phyloP scores from a whole-genome alignment of 2,888 invertebrate genomes.

The Coenonympha arcania region DNA sequence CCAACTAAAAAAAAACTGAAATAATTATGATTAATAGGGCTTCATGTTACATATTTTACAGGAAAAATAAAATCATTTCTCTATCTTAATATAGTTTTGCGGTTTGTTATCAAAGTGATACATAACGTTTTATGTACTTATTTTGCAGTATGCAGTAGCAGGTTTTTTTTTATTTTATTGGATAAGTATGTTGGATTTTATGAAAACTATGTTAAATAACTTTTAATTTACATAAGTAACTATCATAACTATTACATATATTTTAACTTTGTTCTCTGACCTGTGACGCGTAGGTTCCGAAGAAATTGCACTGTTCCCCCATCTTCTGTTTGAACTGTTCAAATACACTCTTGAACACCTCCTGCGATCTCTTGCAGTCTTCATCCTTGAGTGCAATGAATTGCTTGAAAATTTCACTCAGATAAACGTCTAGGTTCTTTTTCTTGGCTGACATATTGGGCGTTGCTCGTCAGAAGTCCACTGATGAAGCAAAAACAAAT shows the following conservation, averaged over 20 bases:
- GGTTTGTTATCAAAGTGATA: too few species aligned
- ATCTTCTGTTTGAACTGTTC: conserved; percentile 53
- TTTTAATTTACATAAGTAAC: too few species aligned
- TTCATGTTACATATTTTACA: too few species aligned
- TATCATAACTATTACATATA: neutral
- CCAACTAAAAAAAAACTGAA: too few species aligned
- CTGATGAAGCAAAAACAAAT: too few species aligned
- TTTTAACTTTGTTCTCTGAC: conserved; percentile 30
- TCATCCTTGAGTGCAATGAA: conserved; percentile 54
- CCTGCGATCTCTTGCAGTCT: conserved; percentile 47
- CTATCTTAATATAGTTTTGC: too few species aligned
- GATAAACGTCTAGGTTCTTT: conserved; percentile 46
- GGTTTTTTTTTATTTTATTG: too few species aligned
- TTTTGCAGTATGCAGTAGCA: too few species aligned
- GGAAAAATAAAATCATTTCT: too few species aligned
- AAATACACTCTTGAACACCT: conserved; percentile 56
- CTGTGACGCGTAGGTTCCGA: conserved; percentile 50
- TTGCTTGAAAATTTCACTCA: conserved; percentile 50
- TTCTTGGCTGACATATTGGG: conserved; percentile 50
- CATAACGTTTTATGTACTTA: too few species aligned
- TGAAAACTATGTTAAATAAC: neutral
- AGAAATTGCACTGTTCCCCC: conserved; percentile 56
- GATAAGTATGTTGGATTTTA: neutral
- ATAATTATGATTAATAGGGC: too few species aligned
- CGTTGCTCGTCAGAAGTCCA: too few species aligned